A percentile compares a stretch with the other conserved stretches of the same genome.
Evolutionary conservation across 2,797 vertebrate species (phyloP).

Genomic region (Enteromius treurensis): DNA sequence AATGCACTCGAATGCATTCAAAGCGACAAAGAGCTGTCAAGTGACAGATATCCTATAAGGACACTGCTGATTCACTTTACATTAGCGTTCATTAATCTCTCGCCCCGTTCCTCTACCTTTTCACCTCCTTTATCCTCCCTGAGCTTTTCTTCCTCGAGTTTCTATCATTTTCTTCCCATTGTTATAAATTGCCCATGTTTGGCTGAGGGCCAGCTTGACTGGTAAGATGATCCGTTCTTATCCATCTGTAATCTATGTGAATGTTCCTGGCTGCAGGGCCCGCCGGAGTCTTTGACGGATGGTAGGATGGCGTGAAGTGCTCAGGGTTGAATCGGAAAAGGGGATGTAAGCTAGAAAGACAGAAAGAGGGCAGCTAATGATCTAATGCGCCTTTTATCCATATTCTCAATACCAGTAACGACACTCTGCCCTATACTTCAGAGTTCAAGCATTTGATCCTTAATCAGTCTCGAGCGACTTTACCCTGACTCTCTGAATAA

Average conservation of each 20-base stretch:
- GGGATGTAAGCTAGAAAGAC: conserved; percentile 55
- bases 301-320: conserved; percentile 51
- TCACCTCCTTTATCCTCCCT: conserved; percentile 32
- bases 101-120: background rate
- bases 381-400: conserved; percentile 17
- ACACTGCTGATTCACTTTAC: conserved; percentile 10
- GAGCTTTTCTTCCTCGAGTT: conserved; percentile 58
- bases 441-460: conserved; percentile 26
- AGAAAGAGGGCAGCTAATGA: background rate
- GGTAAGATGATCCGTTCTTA: conserved; percentile 72
- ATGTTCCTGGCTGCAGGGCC: conserved; percentile 67
- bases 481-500: conserved; percentile 26
- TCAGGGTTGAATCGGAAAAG: conserved; percentile 56
- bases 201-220: conserved; percentile 64
- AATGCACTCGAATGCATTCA: conserved; percentile 11
- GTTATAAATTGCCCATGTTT: conserved; percentile 63
- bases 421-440: conserved; percentile 11
- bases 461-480: conserved; percentile 21
- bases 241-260: conserved; percentile 68
- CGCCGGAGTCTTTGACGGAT: conserved; percentile 66
- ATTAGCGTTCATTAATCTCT: conserved; percentile 35
- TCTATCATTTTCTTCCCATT: conserved; percentile 61
- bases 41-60: conserved; percentile 15
- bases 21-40: conserved; percentile 1
- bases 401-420: conserved; percentile 9